A percentile compares a stretch with the other conserved stretches of the same genome.
phyloP scores from a whole-genome alignment of 2,113 vertebrate species.

The Prionailurus viverrinus region DNA sequence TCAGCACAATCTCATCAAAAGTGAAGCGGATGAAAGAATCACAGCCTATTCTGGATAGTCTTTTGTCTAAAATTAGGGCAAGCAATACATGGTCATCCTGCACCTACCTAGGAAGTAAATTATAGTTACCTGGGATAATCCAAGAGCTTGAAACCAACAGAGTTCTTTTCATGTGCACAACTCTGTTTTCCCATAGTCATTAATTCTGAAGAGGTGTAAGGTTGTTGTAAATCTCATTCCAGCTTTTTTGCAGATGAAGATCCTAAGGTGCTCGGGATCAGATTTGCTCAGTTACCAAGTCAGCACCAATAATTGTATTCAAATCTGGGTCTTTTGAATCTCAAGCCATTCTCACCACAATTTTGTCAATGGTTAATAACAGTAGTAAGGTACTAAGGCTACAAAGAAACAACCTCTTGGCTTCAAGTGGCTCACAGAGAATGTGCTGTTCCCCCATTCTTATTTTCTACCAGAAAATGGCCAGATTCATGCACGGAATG shows the following conservation, averaged over 20 bases:
- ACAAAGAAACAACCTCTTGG: not conserved
- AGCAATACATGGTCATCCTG: not conserved
- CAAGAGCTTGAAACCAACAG: not conserved
- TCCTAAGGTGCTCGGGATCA: not conserved
- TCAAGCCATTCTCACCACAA: not conserved
- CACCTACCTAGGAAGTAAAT: not conserved
- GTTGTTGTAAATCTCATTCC: not conserved
- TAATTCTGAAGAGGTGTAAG: not conserved
- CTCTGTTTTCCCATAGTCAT: not conserved
- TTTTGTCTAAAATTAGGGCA: slow-evolving; percentile 62
- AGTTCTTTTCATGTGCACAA: not conserved
- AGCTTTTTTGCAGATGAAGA: not conserved
- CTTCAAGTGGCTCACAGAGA: not conserved
- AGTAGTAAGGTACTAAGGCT: not conserved
- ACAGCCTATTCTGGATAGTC: not conserved
- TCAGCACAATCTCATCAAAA: slow-evolving; percentile 47
- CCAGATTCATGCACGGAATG: not conserved
- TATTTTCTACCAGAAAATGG: not conserved
- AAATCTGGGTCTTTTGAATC: slow-evolving; percentile 2
- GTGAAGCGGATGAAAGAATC: slow-evolving; percentile 8
- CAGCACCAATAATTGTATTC: not conserved
- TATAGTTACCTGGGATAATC: slow-evolving; percentile 8
- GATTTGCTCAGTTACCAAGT: slow-evolving; percentile 37
- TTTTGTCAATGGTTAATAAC: not conserved
- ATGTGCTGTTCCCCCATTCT: not conserved